These are phyloP conservation scores for Sphecodes monilicornis DNA, from an alignment of 2,888 invertebrate genomes.

Conservation along the genomic window DNA sequence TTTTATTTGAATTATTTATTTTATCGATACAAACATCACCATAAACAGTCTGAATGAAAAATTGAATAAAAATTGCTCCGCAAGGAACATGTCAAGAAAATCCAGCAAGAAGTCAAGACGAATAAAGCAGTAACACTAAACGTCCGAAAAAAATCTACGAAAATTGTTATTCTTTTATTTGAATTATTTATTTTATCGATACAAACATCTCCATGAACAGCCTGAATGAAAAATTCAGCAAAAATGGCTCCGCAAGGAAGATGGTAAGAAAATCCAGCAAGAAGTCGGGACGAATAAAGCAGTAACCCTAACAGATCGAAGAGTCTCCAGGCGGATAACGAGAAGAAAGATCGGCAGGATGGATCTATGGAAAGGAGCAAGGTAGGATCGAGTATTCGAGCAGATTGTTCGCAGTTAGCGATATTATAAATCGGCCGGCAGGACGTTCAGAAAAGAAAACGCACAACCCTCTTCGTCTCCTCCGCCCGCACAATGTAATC, in stretches of 20 bases:
- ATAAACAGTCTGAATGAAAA: too few species aligned
- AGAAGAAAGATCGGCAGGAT: background rate
- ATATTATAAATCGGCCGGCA: constrained; percentile 34
- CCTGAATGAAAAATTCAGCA: too few species aligned
- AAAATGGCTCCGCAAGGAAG: too few species aligned
- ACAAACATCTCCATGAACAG: too few species aligned
- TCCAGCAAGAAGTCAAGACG: background rate
- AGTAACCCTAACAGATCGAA: background rate
- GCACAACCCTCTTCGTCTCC: background rate
- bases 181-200: too few species aligned
- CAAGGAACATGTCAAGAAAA: background rate
- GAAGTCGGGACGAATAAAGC: background rate
- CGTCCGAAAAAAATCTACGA: too few species aligned
- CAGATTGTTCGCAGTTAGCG: constrained; percentile 12
- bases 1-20: too few species aligned
- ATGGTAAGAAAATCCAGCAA: background rate
- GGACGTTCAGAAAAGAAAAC: background rate
- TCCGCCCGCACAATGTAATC: background rate
- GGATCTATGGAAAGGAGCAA: background rate
- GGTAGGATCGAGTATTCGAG: background rate
- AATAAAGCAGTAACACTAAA: background rate
- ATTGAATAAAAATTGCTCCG: too few species aligned
- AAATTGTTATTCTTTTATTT: too few species aligned
- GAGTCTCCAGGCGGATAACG: background rate
- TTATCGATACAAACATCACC: too few species aligned